A percentile compares a stretch with the other conserved stretches of the same genome.
Evolutionary conservation across 2,113 vertebrate genomes (phyloP).

Genomic region (Anseranas semipalmata): DNA sequence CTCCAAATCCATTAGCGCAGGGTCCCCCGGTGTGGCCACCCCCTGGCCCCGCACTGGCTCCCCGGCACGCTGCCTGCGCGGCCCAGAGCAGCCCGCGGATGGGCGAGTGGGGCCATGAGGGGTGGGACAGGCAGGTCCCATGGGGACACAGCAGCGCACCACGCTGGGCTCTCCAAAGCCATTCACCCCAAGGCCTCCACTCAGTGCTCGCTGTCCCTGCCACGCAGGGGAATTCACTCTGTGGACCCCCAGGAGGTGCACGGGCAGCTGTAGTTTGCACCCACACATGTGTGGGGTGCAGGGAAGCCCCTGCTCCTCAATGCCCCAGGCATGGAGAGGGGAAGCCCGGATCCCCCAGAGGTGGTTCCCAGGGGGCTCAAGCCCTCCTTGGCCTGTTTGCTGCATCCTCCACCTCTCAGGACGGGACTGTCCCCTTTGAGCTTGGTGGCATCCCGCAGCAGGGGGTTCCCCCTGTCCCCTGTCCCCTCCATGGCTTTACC

Average conservation of each 20-base stretch:
- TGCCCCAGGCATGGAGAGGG: neutral
- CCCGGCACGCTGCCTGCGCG: neutral
- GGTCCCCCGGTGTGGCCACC: neutral
- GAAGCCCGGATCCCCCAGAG: neutral
- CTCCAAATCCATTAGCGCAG: neutral
- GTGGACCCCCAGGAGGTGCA: neutral
- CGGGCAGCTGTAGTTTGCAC: neutral
- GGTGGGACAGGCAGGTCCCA: neutral
- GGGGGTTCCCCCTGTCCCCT: neutral
- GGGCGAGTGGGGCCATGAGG: fast-evolving
- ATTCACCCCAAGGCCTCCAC: neutral
- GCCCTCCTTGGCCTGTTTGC: neutral
- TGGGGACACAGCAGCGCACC: neutral
- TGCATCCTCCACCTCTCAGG: neutral
- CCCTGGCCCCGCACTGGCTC: fast-evolving
- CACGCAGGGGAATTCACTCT: fast-evolving
- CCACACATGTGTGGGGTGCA: fast-evolving
- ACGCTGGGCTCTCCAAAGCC: neutral
- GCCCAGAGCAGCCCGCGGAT: neutral
- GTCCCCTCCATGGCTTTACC: neutral
- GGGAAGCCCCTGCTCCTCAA: too few relatives aligned
- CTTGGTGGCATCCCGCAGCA: fast-evolving
- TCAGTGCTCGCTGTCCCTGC: fast-evolving
- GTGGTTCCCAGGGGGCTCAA: neutral
- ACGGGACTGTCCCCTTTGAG: neutral